phyloP scores from a whole-genome alignment of 2,113 vertebrate genomes.

The Madoqua kirkii region DNA sequence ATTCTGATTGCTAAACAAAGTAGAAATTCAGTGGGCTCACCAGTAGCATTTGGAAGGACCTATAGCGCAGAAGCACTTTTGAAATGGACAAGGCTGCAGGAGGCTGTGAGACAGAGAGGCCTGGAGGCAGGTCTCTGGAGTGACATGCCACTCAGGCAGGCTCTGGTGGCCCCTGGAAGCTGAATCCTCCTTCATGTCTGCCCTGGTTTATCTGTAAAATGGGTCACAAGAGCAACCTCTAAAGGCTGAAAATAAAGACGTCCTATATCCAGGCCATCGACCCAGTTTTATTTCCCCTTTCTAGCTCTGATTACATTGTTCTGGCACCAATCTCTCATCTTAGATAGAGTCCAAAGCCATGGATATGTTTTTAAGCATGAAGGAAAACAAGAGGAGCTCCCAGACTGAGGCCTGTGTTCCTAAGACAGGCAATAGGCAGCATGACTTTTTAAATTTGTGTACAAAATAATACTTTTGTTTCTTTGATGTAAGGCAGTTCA shows the following conservation, averaged over 20 bases:
- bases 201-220: constrained; percentile 11
- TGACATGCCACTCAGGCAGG: neutral
- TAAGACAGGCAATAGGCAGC: neutral
- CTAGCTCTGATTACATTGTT: neutral
- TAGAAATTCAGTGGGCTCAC: constrained; percentile 74
- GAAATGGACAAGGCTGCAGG: neutral
- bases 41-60: neutral
- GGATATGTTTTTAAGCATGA: neutral
- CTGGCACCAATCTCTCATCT: neutral
- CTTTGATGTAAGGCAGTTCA: neutral
- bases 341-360: neutral
- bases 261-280: neutral
- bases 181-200: neutral
- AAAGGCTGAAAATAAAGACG: neutral
- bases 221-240: neutral
- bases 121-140: neutral
- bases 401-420: neutral
- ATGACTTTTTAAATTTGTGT: neutral
- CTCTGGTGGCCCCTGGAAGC: neutral
- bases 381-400: neutral
- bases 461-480: neutral
- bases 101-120: neutral
- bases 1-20: constrained; percentile 80
- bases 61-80: neutral
- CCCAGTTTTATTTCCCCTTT: neutral